These are phyloP conservation scores for Maccullochella peelii DNA, from an alignment of 2,113 vertebrate species.

Conservation along the genomic window DNA sequence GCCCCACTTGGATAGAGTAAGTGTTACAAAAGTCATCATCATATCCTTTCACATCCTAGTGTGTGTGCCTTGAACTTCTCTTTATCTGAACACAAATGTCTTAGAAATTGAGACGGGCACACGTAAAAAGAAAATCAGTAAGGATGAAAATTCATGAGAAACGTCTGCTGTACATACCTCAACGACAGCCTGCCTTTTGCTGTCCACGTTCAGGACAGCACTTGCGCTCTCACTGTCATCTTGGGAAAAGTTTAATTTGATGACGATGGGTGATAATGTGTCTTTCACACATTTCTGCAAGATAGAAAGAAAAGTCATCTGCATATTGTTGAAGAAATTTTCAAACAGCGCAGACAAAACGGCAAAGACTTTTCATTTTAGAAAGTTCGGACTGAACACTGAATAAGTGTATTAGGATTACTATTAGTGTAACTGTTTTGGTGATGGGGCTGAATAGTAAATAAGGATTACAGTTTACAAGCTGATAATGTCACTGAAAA, in stretches of 20 bases:
- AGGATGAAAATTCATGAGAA: not conserved
- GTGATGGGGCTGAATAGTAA: not conserved
- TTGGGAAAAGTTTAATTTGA: constrained; percentile 84
- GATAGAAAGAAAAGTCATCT: not conserved
- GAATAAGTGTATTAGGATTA: not conserved
- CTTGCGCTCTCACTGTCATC: constrained; percentile 12
- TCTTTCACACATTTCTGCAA: constrained; percentile 84
- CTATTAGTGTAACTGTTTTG: not conserved
- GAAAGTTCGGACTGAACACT: not conserved
- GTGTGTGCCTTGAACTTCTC: not conserved
- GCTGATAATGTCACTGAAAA: not conserved
- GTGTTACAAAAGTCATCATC: not conserved
- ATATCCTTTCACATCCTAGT: not conserved
- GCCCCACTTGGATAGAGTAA: not conserved
- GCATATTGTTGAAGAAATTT: not conserved
- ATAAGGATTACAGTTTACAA: not conserved
- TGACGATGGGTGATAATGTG: constrained; percentile 80
- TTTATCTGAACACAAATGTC: not conserved
- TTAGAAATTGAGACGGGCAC: not conserved
- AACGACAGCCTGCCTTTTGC: constrained; percentile 5
- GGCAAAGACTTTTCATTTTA: not conserved
- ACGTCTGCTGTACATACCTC: constrained; percentile 39
- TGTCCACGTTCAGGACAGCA: constrained; percentile 68
- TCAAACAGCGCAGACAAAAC: not conserved
- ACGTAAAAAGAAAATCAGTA: not conserved